phyloP scores from a whole-genome alignment of 2,888 invertebrate genomes.

The Macropis europaea region DNA sequence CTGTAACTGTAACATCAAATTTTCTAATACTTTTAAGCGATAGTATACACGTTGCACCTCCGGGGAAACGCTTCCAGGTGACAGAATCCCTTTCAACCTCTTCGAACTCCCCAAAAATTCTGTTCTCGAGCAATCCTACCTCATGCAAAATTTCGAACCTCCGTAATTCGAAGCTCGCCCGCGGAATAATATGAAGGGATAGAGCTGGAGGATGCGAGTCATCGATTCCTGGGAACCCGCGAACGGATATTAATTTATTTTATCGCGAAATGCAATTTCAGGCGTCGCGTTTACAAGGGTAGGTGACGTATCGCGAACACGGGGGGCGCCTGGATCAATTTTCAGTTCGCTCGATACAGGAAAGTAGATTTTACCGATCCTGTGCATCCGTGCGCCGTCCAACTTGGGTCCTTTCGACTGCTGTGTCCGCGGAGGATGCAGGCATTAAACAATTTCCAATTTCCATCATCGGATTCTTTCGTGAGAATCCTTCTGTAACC shows the following conservation, averaged over 20 bases:
- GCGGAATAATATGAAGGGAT: no score
- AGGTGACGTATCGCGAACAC: slow-evolving; percentile 24
- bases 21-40: no score
- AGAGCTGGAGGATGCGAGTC: no score
- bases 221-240: slow-evolving; percentile 30
- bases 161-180: no score
- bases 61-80: slow-evolving; percentile 51
- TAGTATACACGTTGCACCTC: slow-evolving; percentile 49
- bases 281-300: slow-evolving; percentile 38
- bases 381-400: no score
- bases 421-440: slow-evolving; percentile 50
- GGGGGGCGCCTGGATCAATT: slow-evolving; percentile 56
- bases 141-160: no score
- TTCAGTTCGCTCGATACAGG: slow-evolving; percentile 59
- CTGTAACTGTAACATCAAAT: no score
- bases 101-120: slow-evolving; percentile 7
- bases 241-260: slow-evolving; percentile 40
- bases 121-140: slow-evolving; percentile 1
- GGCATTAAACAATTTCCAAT: no score
- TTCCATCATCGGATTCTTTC: slow-evolving; percentile 68
- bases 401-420: not conserved
- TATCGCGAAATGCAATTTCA: slow-evolving; percentile 41
- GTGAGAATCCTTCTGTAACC: no score
- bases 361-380: slow-evolving; percentile 66
- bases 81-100: slow-evolving; percentile 52